Percentiles rank a stretch among this genome's conserved stretches.
phyloP scores from a whole-genome alignment of 2,797 vertebrate genomes.

The Dermochelys coriacea region DNA sequence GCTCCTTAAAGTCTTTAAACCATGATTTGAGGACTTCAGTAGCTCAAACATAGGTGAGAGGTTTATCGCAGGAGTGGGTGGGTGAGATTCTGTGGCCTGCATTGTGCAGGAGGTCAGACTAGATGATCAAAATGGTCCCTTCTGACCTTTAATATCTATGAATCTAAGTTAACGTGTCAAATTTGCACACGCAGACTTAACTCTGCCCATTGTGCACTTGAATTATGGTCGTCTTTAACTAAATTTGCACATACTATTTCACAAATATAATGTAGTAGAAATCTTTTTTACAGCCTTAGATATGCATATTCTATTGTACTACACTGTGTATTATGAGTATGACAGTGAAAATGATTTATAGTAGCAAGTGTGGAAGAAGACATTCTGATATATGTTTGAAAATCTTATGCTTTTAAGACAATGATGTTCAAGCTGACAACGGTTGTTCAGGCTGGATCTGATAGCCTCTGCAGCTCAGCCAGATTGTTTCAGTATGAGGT shows the following conservation, averaged over 20 bases:
- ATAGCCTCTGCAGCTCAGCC: not conserved
- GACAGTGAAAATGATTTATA: not conserved
- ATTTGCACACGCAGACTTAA: not conserved
- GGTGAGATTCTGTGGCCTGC: too few relatives aligned
- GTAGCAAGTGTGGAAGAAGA: not conserved
- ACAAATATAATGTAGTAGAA: not conserved
- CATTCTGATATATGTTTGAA: not conserved
- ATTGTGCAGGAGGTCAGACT: too few relatives aligned
- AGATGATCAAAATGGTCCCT: too few relatives aligned
- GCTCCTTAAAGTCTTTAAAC: too few relatives aligned
- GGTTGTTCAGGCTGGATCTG: not conserved
- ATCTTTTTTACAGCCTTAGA: not conserved
- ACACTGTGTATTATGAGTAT: not conserved
- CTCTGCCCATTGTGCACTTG: not conserved
- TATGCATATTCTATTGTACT: not conserved
- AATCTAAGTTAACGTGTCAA: not conserved
- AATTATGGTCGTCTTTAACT: not conserved
- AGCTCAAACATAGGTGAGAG: too few relatives aligned
- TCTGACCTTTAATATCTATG: too few relatives aligned
- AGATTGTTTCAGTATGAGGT: not conserved
- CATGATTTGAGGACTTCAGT: too few relatives aligned
- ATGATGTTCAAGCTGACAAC: not conserved
- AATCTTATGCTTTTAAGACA: not conserved
- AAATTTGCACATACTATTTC: not conserved
- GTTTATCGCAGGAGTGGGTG: too few relatives aligned